These are phyloP conservation scores for Hippopotamyrus pictus DNA, from an alignment of 2,797 vertebrate species.

Conservation along the genomic window DNA sequence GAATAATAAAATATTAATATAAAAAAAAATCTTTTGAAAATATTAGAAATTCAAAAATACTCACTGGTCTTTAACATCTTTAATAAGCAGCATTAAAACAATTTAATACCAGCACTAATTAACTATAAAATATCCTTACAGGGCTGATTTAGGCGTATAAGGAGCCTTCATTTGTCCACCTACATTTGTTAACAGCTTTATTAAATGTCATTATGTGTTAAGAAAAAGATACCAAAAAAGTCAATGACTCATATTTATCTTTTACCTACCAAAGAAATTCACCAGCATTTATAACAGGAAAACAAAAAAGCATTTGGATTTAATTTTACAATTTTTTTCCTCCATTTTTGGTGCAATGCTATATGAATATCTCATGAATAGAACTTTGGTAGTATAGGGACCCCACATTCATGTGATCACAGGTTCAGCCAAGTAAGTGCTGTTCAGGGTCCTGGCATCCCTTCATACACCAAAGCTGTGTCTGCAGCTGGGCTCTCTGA, in stretches of 20 bases:
- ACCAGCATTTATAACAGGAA: background rate
- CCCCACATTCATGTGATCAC: conserved; percentile 4
- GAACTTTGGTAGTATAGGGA: background rate
- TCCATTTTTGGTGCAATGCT: background rate
- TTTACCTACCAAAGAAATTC: background rate
- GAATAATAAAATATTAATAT: background rate
- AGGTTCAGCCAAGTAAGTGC: background rate
- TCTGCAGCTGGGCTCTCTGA: conserved; percentile 40
- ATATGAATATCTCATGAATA: background rate
- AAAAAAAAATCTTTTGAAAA: background rate
- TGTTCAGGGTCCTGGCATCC: background rate
- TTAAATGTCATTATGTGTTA: background rate
- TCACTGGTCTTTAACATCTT: background rate
- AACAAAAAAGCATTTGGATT: background rate
- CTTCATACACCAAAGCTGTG: conserved; percentile 58
- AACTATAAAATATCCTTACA: background rate
- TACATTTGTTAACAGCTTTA: background rate
- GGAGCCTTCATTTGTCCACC: background rate
- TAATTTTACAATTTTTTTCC: background rate
- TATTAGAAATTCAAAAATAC: background rate
- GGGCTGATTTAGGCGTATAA: background rate
- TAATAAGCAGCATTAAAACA: background rate
- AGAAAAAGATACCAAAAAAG: background rate
- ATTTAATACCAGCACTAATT: background rate
- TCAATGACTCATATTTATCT: background rate